Percentiles rank a stretch among this genome's conserved stretches.
phyloP scores from a whole-genome alignment of 1,140 invertebrate species.

The Tetragonula clypearis region DNA sequence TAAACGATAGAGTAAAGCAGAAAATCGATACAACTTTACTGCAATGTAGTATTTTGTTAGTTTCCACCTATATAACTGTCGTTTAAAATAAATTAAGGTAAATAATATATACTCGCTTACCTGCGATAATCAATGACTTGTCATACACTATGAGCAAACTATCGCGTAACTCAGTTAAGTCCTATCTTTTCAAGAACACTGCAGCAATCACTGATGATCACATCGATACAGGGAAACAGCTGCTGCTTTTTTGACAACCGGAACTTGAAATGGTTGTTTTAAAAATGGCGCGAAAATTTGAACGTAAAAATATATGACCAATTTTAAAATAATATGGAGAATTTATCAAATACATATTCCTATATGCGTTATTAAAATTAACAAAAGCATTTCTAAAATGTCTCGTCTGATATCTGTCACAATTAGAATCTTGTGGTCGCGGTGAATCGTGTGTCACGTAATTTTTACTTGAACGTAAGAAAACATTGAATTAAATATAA shows the following conservation, averaged over 20 bases:
- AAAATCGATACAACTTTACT: constrained; percentile 56
- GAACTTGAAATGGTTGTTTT: constrained; percentile 16
- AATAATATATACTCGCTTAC: constrained; percentile 29
- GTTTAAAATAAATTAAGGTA: background rate
- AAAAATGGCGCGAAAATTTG: constrained; percentile 30
- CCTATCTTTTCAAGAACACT: constrained; percentile 8
- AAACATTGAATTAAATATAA: background rate
- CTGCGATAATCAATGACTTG: background rate
- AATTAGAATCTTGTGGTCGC: too few species aligned
- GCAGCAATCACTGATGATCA: constrained; percentile 27
- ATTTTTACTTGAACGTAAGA: background rate
- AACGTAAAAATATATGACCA: background rate
- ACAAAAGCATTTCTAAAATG: background rate
- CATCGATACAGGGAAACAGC: constrained; percentile 36
- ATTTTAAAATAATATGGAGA: too few species aligned
- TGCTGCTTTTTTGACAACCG: constrained; percentile 48
- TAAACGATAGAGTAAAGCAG: constrained; percentile 29
- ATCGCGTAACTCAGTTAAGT: background rate
- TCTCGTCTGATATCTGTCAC: background rate
- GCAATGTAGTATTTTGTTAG: constrained; percentile 33
- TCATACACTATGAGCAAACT: constrained; percentile 2
- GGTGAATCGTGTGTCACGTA: background rate
- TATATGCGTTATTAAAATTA: background rate
- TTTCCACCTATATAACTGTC: background rate
- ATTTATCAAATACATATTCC: background rate